Evolutionary conservation across 2,113 vertebrate genomes (phyloP), one percentile per base, ranked within the genome.

Genomic region (Cariama cristata): DNA sequence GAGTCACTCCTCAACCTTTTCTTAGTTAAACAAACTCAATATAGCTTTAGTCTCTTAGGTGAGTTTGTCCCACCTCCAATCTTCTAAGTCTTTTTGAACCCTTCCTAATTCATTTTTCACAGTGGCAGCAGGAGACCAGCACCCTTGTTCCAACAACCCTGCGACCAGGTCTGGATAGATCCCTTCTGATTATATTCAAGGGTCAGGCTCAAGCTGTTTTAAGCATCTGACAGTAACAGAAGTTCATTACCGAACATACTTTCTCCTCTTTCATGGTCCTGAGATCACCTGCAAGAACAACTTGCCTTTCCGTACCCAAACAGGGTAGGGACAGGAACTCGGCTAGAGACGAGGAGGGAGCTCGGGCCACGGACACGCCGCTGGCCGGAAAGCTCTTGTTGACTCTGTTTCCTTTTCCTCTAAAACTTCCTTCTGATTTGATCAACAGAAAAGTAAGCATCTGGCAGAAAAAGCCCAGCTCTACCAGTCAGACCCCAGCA

Each of bases 341-440:
- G 4, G 71, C 15, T 11, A 9, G 56, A 49, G 16, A n/a, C 1
- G 1, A 59, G 52, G 64, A 72, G 50, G 44, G 45, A 72, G 79
- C 79, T 53, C 3, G 1, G 38, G 33, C 45, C 38, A 47, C 6
- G 0, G 24, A 22, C 7, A 15, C 11, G 64, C 28, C 0, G 1
- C 56, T 40, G 64, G 17, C 38, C 2, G 1, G 66, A 73, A 84
- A 79, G 52, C 58, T 82, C 38, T 47, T 66, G 52, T 22, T 93
- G 79, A 88, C 45, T 59, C 44, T 8, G 12, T 79, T 79, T 83
- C 79, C 77, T 88, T 77, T 88, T 88, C 79, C 85, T 88, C 52
- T 44, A 22, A 53, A 88, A 60, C 20, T 79, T 72, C 79, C 66
- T 53, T 40, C 45, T 8, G 52, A 52, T 71, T 17, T 40, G 12